Base-by-base conservation (phyloP, 1,140 invertebrate species). In the Brachionus koreanus region DNA sequence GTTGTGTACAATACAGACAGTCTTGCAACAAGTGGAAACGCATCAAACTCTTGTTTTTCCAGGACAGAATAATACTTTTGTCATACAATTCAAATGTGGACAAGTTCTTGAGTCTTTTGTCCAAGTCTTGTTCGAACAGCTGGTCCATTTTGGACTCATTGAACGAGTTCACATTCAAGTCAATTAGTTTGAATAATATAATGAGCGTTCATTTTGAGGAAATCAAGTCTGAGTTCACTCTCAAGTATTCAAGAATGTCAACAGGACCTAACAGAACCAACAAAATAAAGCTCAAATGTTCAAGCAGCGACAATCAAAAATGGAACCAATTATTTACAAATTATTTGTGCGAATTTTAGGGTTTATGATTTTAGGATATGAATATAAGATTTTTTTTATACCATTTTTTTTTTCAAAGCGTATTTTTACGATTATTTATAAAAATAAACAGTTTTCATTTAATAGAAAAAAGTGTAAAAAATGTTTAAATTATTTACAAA, bases 21-120 rank as follows among this genome's bases (percentile, higher is more conserved):
- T 61, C 76, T 10, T 57, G 76, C 13, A 57, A 79, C 49, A 79
- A 79, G 35, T 79, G 76, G 76, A 79, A 79, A 25, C 46, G 76
- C 5, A 61, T 79, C 10, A 61, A n/a, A 23, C 16, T 79, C 0
- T n/a, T 79, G 2, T 65, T 79, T 33, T 79, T 79, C 9, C 35
- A 42, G 1, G 76, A 79, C 35, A 49, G 76, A n/a, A 12, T 79
- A 12, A 19, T 79, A 0, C 16, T 79, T 3, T 61, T 57, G 19
- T 79, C 76, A 3, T 42, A 65, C 33, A 37, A 79, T 43, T 61
- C 76, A 57, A 65, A 79, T 33, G 35, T 79, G 49, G 76, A 79
- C 35, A 79, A 79, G 33, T 65, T 79, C 25, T 29, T 57, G 16
- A 25, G 39, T 23, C 19, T 74, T 23, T 49, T 74, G 42, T 37